Evolutionary conservation across 2,888 invertebrate species (phyloP), one percentile per base, ranked within the genome.

Genomic region (Chrysina gloriosa): DNA sequence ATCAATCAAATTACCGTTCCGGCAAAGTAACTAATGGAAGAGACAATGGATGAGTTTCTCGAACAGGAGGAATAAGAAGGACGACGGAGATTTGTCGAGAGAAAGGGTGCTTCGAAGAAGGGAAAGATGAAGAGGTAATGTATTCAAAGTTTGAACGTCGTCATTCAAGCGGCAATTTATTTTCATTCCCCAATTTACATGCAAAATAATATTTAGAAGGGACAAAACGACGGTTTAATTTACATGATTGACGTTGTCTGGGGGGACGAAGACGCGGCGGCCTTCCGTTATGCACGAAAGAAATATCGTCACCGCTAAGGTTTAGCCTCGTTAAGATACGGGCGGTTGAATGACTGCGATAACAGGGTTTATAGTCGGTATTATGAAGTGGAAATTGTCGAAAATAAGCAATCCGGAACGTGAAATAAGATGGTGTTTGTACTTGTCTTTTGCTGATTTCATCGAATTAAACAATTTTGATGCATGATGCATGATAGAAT

Each of bases 171-270:
- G 31, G 48, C 58, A 66, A 54, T 66, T 47, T 64, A 56, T 56
- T 66, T 64, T 42, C 58, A 58, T 47, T 42, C 54, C 7, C 45
- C 42, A 66, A 66, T 66, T 56, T 66, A 56, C 66, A 66, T 66
- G 36, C 56, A 58, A 45, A 66, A 66, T 64, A 52, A 64, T 66
- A 56, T 66, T 58, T 56, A 14, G 66, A 34, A 47, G 45, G 66
- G 58, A 61, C 58, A 61, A 21, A 31, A 31, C 27, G 58, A 61
- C 39, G 45, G 56, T 56, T 66, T 66, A 66, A 66, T 66, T 66
- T 66, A 42, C 66, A 56, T 58, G 58, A 66, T 56, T 66, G 47
- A 61, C 58, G 42, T 42, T 61, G 58, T 39, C 25, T 42, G 39
- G 25, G 16, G 9, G 11, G 9, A 16, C 14, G 9, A 42, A 31